Base-by-base conservation (phyloP, 2,888 invertebrate genomes). In the Empis stercorea region DNA sequence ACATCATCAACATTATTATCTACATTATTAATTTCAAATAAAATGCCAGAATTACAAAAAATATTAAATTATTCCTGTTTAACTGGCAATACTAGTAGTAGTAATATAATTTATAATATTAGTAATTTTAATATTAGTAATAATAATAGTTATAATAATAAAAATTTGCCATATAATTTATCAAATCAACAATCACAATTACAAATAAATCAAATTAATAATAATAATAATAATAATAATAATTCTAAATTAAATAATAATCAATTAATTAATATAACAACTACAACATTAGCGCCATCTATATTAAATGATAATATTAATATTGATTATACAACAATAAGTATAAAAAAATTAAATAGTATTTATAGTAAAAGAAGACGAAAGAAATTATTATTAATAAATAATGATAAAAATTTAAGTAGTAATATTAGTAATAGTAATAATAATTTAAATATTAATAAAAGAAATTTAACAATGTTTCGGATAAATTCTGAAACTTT, bases 101-200 rank as follows among this genome's bases (percentile, higher is more conserved):
- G 27, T n/a, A 20, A n/a, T 40, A 2, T 40, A n/a, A 23, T 20
- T n/a, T 23, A 40, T 27, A 40, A 27, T 40, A 43, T 16, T 34
- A 43, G 30, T 15, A 15, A 32, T 34, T 17, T 30, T 11, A 20
- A 51, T 45, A 45, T 44, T 50, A 45, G 47, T 47, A 39, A 43
- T 47, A 48, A 48, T 51, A 52, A 43, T 41, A 38, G 41, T 36
- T 45, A 55, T 48, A 48, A 52, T 30, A 46, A 43, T 48, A 50
- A 34, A 13, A 34, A 34, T 34, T 34, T 34, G 32, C 13, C n/a
- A 34, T 34, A 34, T n/a, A 34, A 34, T 34, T 34, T 34, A 34
- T n/a, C 32, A 34, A 34, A 34, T 34, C n/a, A 34, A n/a, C 20
- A 20, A 20, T 20, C 20, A 20, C 51, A 51, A 20, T 27, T 27